These are phyloP conservation scores for Dorcus hopei DNA, from an alignment of 2,888 invertebrate species.

Conservation along the genomic window DNA sequence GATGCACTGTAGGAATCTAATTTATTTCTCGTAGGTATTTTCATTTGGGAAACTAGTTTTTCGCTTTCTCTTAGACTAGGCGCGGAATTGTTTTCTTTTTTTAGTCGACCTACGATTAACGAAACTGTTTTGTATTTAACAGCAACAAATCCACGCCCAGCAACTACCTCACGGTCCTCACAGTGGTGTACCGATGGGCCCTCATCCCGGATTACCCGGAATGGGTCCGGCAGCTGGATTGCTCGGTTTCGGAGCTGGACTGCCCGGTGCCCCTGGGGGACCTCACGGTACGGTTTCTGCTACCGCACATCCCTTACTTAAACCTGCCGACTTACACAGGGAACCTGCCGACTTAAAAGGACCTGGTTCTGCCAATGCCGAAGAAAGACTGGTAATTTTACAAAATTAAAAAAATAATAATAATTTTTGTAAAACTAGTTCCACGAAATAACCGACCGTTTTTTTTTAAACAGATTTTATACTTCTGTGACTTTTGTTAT, in stretches of 20 bases:
- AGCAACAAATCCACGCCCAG: slow-evolving; percentile 51
- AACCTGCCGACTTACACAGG: slow-evolving; percentile 45
- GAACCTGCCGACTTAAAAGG: slow-evolving; percentile 41
- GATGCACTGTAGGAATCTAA: no score
- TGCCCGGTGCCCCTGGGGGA: slow-evolving; percentile 40
- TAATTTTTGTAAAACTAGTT: no score
- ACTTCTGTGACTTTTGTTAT: no score
- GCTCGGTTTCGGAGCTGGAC: slow-evolving; percentile 39
- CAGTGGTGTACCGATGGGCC: slow-evolving; percentile 46
- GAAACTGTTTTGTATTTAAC: not conserved
- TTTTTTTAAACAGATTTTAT: no score
- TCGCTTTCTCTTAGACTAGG: not conserved
- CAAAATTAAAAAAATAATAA: no score
- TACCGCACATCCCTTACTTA: slow-evolving; percentile 44
- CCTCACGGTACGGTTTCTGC: slow-evolving; percentile 37
- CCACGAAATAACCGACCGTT: no score
- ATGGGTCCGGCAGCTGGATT: slow-evolving; percentile 44
- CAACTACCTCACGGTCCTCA: slow-evolving; percentile 48
- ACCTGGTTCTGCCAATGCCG: slow-evolving; percentile 44
- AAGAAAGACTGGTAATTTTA: slow-evolving; percentile 48
- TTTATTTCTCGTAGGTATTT: no score
- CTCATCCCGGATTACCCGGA: slow-evolving; percentile 45
- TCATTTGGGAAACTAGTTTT: not conserved
- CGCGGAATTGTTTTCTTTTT: not conserved
- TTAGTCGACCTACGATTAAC: no score